Evolutionary conservation across 2,888 invertebrate species (phyloP), one percentile per base, ranked within the genome.

Genomic region (Lomographa bimaculata): DNA sequence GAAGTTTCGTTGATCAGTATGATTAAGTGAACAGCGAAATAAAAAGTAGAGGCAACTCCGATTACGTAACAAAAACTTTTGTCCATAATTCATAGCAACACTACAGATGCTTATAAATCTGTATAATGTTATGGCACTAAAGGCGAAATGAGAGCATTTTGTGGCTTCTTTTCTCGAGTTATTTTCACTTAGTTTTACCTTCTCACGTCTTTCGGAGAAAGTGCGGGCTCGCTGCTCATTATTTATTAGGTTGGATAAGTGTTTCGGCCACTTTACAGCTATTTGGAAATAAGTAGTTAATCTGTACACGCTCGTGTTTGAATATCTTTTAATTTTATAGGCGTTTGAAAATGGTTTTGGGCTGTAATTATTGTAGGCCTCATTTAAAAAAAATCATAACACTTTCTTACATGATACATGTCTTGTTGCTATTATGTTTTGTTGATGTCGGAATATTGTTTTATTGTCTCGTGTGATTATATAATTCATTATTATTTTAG

Each of bases 111-210:
- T 19, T 39, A 45, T 49, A 46, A 52, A 46, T 49, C 42, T 26
- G 41, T 49, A 39, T 49, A 46, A 46, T 46, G 46, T 38, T 42
- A 48, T 46, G 20, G 46, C 46, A 46, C 46, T 46, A 30, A 39
- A 48, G 37, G 25, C 43, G 37, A 43, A 46, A 46, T 50, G 48
- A 44, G 48, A 36, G 24, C 25, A 44, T 20, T 41, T 36, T 20
- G 42, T 43, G 33, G 34, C 38, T 49, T 52, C 49, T 38, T 47
- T 42, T 29, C 38, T 27, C 18, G 34, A 43, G 48, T 48, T 46
- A 46, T 50, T 48, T 53, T 53, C 53, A 53, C 50, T 50, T 53
- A 44, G 38, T 50, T 44, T 53, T 32, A 47, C 46, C 36, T 49
- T 42, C 40, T 29, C 44, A 38, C 43, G 42, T 38, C 47, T 42